A percentile compares a stretch with the other conserved stretches of the same genome.
phyloP scores from a whole-genome alignment of 2,888 invertebrate genomes.

The Temnothorax rugatulus region DNA sequence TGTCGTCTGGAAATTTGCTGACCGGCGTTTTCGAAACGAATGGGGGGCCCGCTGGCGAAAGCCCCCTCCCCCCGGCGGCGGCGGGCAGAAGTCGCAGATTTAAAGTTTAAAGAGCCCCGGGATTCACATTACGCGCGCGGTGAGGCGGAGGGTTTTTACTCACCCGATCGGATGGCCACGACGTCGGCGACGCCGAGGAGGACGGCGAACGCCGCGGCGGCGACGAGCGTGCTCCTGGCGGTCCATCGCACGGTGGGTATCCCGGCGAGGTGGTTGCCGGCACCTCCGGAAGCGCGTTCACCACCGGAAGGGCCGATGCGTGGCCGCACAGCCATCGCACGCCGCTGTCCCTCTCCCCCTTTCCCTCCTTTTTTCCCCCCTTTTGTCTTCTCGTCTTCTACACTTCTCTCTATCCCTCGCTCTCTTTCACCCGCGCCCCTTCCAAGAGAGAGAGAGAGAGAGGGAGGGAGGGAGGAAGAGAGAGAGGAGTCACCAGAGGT shows the following conservation, averaged over 20 bases:
- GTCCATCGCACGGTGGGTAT: constrained; percentile 53
- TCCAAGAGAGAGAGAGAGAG: background rate
- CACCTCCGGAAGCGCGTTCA: constrained; percentile 72
- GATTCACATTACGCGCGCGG: background rate
- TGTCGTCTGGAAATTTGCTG: no score
- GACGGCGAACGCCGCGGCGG: constrained; percentile 42
- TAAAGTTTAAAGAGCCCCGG: background rate
- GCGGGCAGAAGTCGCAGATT: background rate
- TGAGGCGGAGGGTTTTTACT: constrained; percentile 35
- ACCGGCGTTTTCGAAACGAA: no score
- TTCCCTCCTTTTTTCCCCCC: background rate
- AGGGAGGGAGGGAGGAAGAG: background rate
- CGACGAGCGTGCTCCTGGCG: constrained; percentile 43
- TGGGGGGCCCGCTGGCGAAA: no score
- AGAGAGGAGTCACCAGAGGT: constrained; percentile 21
- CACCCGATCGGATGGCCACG: constrained; percentile 63
- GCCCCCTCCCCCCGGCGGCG: no score
- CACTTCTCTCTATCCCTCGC: background rate
- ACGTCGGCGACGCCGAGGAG: constrained; percentile 56
- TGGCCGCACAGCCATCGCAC: constrained; percentile 83
- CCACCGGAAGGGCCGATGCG: constrained; percentile 79
- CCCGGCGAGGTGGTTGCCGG: constrained; percentile 63
- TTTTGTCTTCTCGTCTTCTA: background rate
- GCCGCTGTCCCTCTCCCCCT: constrained; percentile 59
- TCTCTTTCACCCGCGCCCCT: constrained; percentile 23